phyloP scores from a whole-genome alignment of 2,113 vertebrate genomes.

The Columba livia region DNA sequence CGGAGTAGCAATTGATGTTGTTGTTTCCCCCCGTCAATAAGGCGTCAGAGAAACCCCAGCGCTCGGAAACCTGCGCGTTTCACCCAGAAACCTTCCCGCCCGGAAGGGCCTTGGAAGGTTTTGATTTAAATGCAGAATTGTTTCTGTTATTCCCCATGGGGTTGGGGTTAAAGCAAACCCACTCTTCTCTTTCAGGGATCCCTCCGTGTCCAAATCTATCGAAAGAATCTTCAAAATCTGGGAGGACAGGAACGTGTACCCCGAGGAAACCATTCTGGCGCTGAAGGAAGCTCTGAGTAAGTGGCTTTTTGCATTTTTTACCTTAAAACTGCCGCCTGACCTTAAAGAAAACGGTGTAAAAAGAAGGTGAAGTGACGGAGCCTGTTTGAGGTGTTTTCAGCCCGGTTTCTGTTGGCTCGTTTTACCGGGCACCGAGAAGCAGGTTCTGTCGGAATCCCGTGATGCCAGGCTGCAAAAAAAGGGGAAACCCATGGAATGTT shows the following conservation, averaged over 20 bases:
- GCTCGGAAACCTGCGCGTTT: background rate
- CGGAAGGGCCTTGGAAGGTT: background rate
- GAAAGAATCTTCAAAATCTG: slow-evolving; percentile 96
- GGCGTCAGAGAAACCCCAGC: background rate
- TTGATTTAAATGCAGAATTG: background rate
- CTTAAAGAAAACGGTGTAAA: background rate
- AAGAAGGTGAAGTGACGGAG: background rate
- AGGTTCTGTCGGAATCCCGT: slow-evolving; percentile 60
- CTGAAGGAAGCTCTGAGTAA: slow-evolving; percentile 84
- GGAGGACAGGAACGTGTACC: slow-evolving; percentile 96
- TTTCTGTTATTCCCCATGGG: background rate
- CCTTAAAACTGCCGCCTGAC: accelerated
- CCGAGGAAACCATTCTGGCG: slow-evolving; percentile 88
- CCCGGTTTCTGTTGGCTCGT: slow-evolving; percentile 66
- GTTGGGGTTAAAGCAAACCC: background rate
- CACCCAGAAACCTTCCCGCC: background rate
- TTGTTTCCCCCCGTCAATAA: background rate
- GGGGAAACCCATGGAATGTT: slow-evolving; percentile 59
- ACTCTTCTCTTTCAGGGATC: slow-evolving; percentile 80
- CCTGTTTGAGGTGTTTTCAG: slow-evolving; percentile 39
- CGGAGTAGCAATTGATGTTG: background rate
- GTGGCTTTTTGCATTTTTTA: background rate
- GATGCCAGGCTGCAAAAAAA: slow-evolving; percentile 61
- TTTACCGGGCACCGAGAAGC: slow-evolving; percentile 33
- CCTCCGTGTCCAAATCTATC: slow-evolving; percentile 89